Conservation (phyloP, 2,797 vertebrate genomes). For the Sebastes nivosus region DNA sequence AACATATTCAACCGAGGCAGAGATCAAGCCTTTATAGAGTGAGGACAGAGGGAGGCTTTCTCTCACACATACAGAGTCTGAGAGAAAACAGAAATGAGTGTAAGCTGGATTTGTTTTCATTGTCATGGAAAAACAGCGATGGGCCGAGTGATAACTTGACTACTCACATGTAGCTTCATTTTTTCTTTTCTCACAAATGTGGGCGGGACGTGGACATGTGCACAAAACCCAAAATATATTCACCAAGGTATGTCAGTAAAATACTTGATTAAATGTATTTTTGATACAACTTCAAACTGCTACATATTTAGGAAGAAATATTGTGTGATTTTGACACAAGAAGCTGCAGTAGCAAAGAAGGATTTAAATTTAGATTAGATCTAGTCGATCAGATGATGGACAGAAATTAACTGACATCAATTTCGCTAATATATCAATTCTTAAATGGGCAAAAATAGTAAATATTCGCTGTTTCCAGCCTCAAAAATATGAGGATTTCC, state of each 20-base stretch:
- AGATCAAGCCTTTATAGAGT: slow-evolving; percentile 83
- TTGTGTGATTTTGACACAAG: not conserved
- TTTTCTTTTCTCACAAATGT: slow-evolving; percentile 31
- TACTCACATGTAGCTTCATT: slow-evolving; percentile 26
- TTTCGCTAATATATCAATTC: not conserved
- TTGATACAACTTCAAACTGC: not conserved
- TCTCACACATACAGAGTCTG: slow-evolving; percentile 67
- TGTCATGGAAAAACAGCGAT: slow-evolving; percentile 74
- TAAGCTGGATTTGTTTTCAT: slow-evolving; percentile 78
- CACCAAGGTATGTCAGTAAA: not conserved
- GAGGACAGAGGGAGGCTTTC: slow-evolving; percentile 76
- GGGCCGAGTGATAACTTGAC: slow-evolving; percentile 57
- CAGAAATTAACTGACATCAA: too few relatives aligned
- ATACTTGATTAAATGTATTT: not conserved
- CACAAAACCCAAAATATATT: not conserved
- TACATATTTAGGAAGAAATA: not conserved
- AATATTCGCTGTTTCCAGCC: not conserved
- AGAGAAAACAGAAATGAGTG: slow-evolving; percentile 77
- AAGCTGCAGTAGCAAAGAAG: not conserved
- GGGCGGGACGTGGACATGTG: slow-evolving; percentile 1
- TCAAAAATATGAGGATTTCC: not conserved
- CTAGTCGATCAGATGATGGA: not conserved
- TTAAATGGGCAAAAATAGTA: not conserved
- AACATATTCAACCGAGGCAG: slow-evolving; percentile 86
- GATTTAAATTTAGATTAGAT: not conserved